Evolutionary conservation across 2,797 vertebrate species (phyloP), one percentile per base, ranked within the genome.

Genomic region (Botia kubotai): DNA sequence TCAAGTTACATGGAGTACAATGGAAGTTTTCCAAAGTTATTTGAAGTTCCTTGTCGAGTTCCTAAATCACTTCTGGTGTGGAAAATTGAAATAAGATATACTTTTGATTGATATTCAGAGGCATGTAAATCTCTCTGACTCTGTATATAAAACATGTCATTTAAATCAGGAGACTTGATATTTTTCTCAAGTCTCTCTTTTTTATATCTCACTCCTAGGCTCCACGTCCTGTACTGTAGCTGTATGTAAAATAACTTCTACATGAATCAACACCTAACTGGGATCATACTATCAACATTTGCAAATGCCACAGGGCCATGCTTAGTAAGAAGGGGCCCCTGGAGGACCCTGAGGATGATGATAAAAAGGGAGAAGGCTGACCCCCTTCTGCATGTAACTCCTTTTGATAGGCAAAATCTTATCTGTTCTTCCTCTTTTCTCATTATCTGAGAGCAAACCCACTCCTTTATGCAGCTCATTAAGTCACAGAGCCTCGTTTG

Each of bases 401-500:
- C 55, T 21, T 57, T 36, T 62, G 68, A 65, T 52, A 53, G 62
- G 29, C 10, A 65, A n/a, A 53, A 8, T 79, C 14, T 79, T 65
- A 79, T 79, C 77, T 53, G 4, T 79, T 43, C 36, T 63, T 72
- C 57, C 77, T 79, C 19, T 39, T 43, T 58, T 62, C 43, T 70
- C 29, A 53, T 72, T 63, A 79, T 65, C 46, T 6, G 26, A 36
- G 8, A 72, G 23, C 68, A 55, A 39, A 63, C 29, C 26, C 50
- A 29, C 67, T 79, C 58, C 68, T 48, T 63, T 71, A 63, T 63
- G 29, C 43, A 63, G 57, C 46, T 63, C 68, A 71, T 53, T 76
- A 76, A 76, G 29, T 74, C 72, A 46, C n/a, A 19, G 33, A 11
- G 11, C 17, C 58, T 62, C 6, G 23, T 58, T 58, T 50, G 43